Conservation (phyloP, 2,113 vertebrate species). For the Corvus hawaiiensis region DNA sequence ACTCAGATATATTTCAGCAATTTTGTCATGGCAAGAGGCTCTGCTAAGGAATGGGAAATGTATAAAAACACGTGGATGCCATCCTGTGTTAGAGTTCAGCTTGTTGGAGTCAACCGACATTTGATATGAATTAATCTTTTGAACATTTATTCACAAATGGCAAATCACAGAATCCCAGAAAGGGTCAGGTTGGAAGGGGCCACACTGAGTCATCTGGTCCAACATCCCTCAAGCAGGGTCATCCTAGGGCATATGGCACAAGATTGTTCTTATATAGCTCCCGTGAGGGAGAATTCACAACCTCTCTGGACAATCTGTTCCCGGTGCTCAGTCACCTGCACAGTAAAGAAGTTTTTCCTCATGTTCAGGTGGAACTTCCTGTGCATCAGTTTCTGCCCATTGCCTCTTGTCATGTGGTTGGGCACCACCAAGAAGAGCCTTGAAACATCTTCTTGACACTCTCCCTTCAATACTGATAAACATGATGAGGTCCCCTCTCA, state of each 20-base stretch:
- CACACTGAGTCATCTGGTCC: not conserved
- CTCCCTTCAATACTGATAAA: not conserved
- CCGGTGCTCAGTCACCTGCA: not conserved
- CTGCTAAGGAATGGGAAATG: not conserved
- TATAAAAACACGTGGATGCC: not conserved
- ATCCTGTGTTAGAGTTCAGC: not conserved
- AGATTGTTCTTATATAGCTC: not conserved
- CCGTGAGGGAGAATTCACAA: not conserved
- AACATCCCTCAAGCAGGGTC: not conserved
- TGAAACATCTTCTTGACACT: not conserved
- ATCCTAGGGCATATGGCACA: not conserved
- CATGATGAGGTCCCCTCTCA: not conserved
- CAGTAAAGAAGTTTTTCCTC: not conserved
- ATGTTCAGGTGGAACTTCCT: not conserved
- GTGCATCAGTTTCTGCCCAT: not conserved
- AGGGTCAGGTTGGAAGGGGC: not conserved
- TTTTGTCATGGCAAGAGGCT: not conserved
- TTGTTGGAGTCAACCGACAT: not conserved
- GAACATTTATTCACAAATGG: not conserved
- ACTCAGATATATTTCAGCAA: not conserved
- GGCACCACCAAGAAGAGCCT: not conserved
- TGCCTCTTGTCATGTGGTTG: too few species aligned
- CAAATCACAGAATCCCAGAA: not conserved
- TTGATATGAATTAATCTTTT: not conserved
- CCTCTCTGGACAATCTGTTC: not conserved